Base-by-base conservation (phyloP, 2,888 invertebrate species). In the Fissipunctia ypsillon region DNA sequence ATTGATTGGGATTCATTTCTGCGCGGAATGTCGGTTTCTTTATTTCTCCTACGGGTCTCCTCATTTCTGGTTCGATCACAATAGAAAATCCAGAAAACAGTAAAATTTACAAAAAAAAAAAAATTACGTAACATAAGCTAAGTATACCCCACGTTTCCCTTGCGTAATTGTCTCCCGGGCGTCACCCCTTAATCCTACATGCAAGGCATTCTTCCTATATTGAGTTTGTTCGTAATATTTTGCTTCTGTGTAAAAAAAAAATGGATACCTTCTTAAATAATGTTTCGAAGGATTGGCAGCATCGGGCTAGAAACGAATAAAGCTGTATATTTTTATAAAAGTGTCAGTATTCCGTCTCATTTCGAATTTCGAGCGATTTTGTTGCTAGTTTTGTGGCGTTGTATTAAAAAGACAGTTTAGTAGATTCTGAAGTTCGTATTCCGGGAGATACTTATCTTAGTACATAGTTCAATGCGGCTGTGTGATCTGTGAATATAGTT, bases 111-210 rank as follows among this genome's bases (percentile, higher is more conserved):
- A 16, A 19, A 67, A 80, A 50, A 70, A 19, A 35, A 35, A 38
- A 38, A 38, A 38, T 41, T 19, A 35, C 60, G 45, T 74, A 52
- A 60, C 74, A 19, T 72, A 84, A 66, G 52, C 41, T 77, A 61
- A 64, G 50, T 57, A 57, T 80, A 31, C 38, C 12, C 19, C 2
- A 12, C 73, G 38, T 80, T 76, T 77, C 76, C 64, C 71, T 64
- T 64, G 38, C 80, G 80, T 78, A 84, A 84, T 84, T 85, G 84
- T 84, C 69, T 78, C 71, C 66, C 60, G 31, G 59, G 73, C 71
- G 77, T 66, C 77, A 56, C 69, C 60, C 73, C 72, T 61, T 82
- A 82, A 84, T 80, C 77, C 52, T 59, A 56, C 73, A 57, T 68
- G 66, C 71, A 73, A 72, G 71, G 25, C 48, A 74, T 67, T 73